phyloP scores from a whole-genome alignment of 2,797 vertebrate genomes.

The Enteromius treurensis region DNA sequence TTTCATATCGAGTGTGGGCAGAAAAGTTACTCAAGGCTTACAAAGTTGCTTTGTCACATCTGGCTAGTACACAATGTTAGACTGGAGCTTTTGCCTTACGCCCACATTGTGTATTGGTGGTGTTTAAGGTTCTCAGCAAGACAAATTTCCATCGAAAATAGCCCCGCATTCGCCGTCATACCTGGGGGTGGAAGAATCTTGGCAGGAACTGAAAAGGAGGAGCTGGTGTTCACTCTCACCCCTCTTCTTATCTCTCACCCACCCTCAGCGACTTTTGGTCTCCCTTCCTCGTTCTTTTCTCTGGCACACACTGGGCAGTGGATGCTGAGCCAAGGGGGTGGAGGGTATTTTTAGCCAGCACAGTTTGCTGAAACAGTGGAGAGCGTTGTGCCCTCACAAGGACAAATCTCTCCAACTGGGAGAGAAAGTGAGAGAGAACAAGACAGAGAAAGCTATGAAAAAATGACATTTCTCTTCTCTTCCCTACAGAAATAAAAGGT shows the following conservation, averaged over 20 bases:
- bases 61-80: neutral
- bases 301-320: constrained; percentile 49
- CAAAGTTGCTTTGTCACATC: constrained; percentile 11
- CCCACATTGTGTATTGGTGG: neutral
- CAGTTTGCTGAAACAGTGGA: constrained; percentile 59
- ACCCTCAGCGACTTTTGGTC: constrained; percentile 21
- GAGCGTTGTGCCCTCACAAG: constrained; percentile 59
- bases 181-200: neutral
- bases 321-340: constrained; percentile 52
- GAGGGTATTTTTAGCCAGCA: constrained; percentile 61
- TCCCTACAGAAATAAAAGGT: constrained; percentile 39
- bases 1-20: constrained; percentile 9
- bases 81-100: neutral
- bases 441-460: constrained; percentile 8
- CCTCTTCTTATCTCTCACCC: constrained; percentile 20
- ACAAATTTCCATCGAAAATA: constrained; percentile 20
- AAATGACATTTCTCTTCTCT: constrained; percentile 34
- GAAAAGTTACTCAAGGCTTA: neutral
- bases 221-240: constrained; percentile 16
- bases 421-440: constrained; percentile 33
- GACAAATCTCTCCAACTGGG: constrained; percentile 56
- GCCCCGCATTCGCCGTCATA: constrained; percentile 10
- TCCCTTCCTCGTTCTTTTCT: constrained; percentile 29
- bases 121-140: neutral
- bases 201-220: constrained; percentile 23